Evolutionary conservation across 2,888 invertebrate species (phyloP).

Genomic region (Actias luna): DNA sequence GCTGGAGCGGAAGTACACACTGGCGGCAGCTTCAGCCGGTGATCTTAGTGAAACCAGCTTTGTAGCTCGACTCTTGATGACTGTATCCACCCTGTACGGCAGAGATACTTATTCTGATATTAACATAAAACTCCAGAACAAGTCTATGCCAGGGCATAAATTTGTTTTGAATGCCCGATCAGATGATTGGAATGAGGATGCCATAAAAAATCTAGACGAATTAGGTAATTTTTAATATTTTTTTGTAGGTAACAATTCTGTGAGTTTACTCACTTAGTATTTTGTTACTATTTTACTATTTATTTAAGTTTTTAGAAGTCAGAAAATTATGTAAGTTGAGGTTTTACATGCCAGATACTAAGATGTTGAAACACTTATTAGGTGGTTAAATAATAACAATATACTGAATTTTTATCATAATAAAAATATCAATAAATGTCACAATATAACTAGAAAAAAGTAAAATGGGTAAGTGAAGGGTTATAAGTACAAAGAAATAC

Average conservation of each 20-base stretch:
- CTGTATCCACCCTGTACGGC: conserved; percentile 91
- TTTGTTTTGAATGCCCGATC: conserved; percentile 94
- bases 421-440: no score
- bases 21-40: conserved; percentile 86
- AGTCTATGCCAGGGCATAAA: conserved; percentile 91
- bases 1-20: conserved; percentile 91
- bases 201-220: conserved; percentile 84
- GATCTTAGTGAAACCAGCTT: conserved; percentile 88
- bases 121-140: conserved; percentile 86
- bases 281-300: no score
- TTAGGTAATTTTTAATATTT: conserved; percentile 74
- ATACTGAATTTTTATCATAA: no score
- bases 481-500: no score
- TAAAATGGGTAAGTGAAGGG: no score
- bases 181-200: conserved; percentile 91
- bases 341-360: no score
- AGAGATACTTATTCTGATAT: conserved; percentile 92
- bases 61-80: conserved; percentile 90
- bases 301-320: neutral
- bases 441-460: no score
- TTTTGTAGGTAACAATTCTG: no score
- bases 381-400: no score
- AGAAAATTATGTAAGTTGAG: no score
- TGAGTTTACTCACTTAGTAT: no score
- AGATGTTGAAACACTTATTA: no score